Percentiles rank a stretch among this genome's conserved stretches.
phyloP scores from a whole-genome alignment of 1,140 invertebrate species.

The Zaprionus gabonicus region DNA sequence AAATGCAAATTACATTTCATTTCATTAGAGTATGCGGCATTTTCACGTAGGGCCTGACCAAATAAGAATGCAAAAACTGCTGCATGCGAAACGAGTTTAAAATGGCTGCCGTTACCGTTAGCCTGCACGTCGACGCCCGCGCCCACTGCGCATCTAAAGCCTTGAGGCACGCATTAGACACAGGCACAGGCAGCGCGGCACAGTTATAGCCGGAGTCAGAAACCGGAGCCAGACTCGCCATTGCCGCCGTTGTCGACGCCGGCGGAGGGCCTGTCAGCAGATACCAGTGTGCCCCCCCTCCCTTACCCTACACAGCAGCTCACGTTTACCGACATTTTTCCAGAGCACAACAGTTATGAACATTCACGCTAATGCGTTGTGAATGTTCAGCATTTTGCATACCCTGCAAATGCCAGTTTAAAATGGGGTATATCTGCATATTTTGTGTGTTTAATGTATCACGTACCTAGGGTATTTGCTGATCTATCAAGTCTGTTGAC shows the following conservation, averaged over 20 bases:
- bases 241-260: slow-evolving; percentile 20
- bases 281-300: slow-evolving; percentile 25
- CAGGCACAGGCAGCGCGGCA: slow-evolving; percentile 11
- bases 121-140: slow-evolving; percentile 1
- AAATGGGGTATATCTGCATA: not conserved
- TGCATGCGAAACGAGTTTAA: slow-evolving; percentile 78
- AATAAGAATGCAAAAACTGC: slow-evolving; percentile 60
- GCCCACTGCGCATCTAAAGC: slow-evolving; percentile 45
- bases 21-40: slow-evolving; percentile 77
- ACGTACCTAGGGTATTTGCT: slow-evolving; percentile 11
- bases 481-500: not conserved
- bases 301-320: not conserved
- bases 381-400: slow-evolving; percentile 69
- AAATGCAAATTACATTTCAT: slow-evolving; percentile 82
- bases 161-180: slow-evolving; percentile 74
- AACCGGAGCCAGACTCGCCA: not conserved
- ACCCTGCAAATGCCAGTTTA: not conserved
- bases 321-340: slow-evolving; percentile 23
- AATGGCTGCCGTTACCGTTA: slow-evolving; percentile 77
- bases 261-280: slow-evolving; percentile 46
- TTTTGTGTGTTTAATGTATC: no score
- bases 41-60: slow-evolving; percentile 65
- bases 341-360: slow-evolving; percentile 69
- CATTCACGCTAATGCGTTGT: slow-evolving; percentile 78
- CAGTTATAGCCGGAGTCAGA: slow-evolving; percentile 30